These are phyloP conservation scores for Drosophila asahinai DNA, from an alignment of 1,140 invertebrate genomes.

Conservation along the genomic window DNA sequence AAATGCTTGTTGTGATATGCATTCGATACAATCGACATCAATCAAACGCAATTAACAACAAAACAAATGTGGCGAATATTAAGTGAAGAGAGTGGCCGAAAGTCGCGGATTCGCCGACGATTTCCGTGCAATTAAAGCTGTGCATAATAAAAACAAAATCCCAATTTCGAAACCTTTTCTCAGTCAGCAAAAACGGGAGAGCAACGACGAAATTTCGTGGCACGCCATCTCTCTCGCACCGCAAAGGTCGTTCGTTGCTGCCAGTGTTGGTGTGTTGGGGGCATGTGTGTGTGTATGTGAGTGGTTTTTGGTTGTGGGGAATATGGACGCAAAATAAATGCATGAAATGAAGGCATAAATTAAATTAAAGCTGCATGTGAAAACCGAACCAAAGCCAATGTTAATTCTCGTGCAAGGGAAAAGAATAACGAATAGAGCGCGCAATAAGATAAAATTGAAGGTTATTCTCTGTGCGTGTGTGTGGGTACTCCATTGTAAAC, in stretches of 20 bases:
- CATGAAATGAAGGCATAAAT: slow-evolving; percentile 12
- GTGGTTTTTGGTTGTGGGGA: slow-evolving; percentile 10
- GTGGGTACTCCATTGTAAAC: slow-evolving; percentile 57
- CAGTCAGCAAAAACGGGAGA: slow-evolving; percentile 9
- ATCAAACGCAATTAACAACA: slow-evolving; percentile 5
- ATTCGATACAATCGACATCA: no score
- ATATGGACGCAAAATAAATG: slow-evolving; percentile 20
- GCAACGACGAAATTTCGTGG: slow-evolving; percentile 18
- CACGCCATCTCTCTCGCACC: slow-evolving; percentile 35
- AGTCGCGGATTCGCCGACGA: slow-evolving; percentile 1
- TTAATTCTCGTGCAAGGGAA: slow-evolving; percentile 44
- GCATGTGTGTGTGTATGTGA: slow-evolving; percentile 1
- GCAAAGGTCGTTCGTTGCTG: slow-evolving; percentile 50
- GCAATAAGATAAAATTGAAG: slow-evolving; percentile 83
- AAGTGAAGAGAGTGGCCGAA: slow-evolving; percentile 15
- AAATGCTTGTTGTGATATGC: slow-evolving; percentile 1
- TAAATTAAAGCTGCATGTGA: slow-evolving; percentile 27
- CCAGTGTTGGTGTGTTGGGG: slow-evolving; percentile 19
- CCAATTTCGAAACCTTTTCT: slow-evolving; percentile 18
- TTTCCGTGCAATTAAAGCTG: slow-evolving; percentile 3
- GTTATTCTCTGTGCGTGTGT: slow-evolving; percentile 63
- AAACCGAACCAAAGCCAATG: slow-evolving; percentile 40
- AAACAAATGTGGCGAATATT: neutral
- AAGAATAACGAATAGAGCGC: slow-evolving; percentile 55
- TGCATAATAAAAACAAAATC: slow-evolving; percentile 13